Evolutionary conservation across 2,797 vertebrate species (phyloP), one percentile per base, ranked within the genome.

Genomic region (Anniella stebbinsi): DNA sequence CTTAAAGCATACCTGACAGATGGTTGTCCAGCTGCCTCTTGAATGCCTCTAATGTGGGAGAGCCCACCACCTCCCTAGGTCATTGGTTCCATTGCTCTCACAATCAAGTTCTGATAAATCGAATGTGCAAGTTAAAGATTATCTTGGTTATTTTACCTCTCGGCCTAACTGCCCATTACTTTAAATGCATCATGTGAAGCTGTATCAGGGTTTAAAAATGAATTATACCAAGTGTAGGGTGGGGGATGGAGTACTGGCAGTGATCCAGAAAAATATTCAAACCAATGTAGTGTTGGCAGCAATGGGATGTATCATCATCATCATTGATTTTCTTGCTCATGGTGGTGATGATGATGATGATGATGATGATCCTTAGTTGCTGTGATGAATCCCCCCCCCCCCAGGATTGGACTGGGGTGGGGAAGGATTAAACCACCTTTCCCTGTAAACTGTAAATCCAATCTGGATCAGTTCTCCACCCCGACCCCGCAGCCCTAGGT

Each of bases 91-190:
- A n/a, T n/a, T n/a, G n/a, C n/a, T n/a, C n/a, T n/a, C n/a, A n/a
- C n/a, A n/a, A n/a, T n/a, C n/a, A n/a, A n/a, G 0, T 4, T 88
- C n/a, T 87, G 10, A 15, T 51, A 90, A 92, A 89, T 36, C 93
- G 91, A 86, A 80, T 93, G 72, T 91, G 84, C 77, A 92, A 94
- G 86, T 95, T 93, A 88, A 94, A 94, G 60, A 25, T 15, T 57
- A 73, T 90, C 84, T 73, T 86, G 80, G 69, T 45, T 30, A 75
- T 9, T 75, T 75, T 84, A 10, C 33, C 70, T 93, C 17, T 33
- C 13, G 21, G 15, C 21, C 21, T 57, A 60, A 38, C 28, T 33
- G 12, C 33, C 45, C 1, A 21, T 25, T 82, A 18, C 25, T 82
- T 82, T 41, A 38, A 63, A 38, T 66, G 21, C 60, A n/a, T 66